A percentile compares a stretch with the other conserved stretches of the same genome.
Evolutionary conservation across 37 sponge, comb jelly and placozoan genomes (phyloP).

Genomic region (Corticium candelabrum): DNA sequence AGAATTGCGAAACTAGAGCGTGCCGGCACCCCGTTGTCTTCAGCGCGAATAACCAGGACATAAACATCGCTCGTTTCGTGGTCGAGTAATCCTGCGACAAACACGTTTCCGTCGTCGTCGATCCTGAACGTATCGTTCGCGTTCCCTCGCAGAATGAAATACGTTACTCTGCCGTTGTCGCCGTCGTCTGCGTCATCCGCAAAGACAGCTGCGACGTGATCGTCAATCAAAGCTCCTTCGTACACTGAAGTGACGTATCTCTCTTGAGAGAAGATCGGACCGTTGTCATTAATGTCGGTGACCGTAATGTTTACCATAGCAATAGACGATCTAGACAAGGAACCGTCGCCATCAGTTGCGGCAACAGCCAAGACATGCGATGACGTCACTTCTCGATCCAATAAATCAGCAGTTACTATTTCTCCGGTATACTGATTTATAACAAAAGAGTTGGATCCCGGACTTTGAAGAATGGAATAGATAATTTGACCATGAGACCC

Average conservation of each 20-base stretch:
- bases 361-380: neutral
- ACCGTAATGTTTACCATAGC: neutral
- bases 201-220: neutral
- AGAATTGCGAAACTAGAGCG: neutral
- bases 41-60: too few relatives aligned
- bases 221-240: neutral
- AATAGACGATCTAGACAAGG: neutral
- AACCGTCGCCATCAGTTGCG: neutral
- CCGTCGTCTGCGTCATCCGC: neutral
- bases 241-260: neutral
- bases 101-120: neutral
- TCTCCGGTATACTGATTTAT: constrained; percentile 40
- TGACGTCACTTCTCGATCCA: constrained; percentile 39
- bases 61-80: neutral
- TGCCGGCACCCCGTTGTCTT: constrained; percentile 10
- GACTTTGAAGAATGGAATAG: constrained; percentile 42
- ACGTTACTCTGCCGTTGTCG: constrained; percentile 1
- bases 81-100: neutral
- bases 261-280: neutral
- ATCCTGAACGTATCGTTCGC: constrained; percentile 14
- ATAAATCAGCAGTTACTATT: constrained; percentile 32
- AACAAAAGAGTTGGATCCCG: constrained; percentile 35
- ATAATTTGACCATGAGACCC: constrained; percentile 10
- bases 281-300: constrained; percentile 12
- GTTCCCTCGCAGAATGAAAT: neutral